These are phyloP conservation scores for Asarcornis scutulata DNA, from an alignment of 2,113 vertebrate genomes.

Conservation along the genomic window DNA sequence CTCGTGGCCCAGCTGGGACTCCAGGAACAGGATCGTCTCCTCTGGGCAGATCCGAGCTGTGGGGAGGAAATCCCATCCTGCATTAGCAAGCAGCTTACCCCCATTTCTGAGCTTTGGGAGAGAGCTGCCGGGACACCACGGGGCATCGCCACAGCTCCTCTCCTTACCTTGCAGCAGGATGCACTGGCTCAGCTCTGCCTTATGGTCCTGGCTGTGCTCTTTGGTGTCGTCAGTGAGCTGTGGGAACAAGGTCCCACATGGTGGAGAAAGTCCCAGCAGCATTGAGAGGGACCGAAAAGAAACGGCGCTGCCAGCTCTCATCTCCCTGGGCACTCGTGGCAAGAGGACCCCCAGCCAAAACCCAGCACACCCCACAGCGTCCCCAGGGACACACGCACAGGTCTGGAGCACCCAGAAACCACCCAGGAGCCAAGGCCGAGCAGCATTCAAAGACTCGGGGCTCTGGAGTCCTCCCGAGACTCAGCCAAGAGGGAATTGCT, in stretches of 20 bases:
- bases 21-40: neutral
- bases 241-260: neutral
- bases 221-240: neutral
- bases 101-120: neutral
- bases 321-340: neutral
- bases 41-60: accelerated
- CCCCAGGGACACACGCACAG: no score
- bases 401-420: neutral
- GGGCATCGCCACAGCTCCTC: neutral
- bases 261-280: neutral
- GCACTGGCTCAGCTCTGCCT: neutral
- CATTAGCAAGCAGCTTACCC: neutral
- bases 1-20: neutral
- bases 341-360: no score
- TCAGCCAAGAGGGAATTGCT: neutral
- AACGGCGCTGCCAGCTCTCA: neutral
- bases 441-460: neutral
- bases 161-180: neutral
- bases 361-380: no score
- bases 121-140: neutral
- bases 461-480: neutral
- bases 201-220: neutral
- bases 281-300: neutral
- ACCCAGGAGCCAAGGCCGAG: neutral
- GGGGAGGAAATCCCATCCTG: neutral